These are phyloP conservation scores for Drosophila baimaii DNA, from an alignment of 1,140 invertebrate species.

Conservation along the genomic window DNA sequence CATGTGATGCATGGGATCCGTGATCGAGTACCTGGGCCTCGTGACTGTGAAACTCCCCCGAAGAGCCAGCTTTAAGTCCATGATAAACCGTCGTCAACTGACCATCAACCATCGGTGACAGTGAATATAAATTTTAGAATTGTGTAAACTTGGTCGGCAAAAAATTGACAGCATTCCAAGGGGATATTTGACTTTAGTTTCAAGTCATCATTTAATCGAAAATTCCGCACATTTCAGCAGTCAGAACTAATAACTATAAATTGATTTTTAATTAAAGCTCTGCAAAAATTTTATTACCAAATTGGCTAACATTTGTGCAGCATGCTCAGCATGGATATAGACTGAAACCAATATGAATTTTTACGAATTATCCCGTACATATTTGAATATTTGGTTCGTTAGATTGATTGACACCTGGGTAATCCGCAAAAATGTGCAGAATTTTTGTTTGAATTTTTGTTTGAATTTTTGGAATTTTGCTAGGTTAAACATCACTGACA, in stretches of 20 bases:
- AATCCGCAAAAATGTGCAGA: neutral
- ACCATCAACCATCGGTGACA: conserved; percentile 15
- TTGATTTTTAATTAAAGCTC: too few species aligned
- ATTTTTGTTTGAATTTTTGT: neutral
- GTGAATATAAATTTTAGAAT: neutral
- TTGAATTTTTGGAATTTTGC: too few species aligned
- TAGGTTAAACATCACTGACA: neutral
- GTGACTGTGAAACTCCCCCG: neutral
- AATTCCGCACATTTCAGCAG: neutral
- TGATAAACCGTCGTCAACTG: conserved; percentile 1
- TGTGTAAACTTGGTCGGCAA: conserved; percentile 6
- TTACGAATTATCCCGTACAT: neutral
- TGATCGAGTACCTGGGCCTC: neutral
- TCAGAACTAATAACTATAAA: neutral
- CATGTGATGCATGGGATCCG: neutral
- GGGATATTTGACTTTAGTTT: neutral
- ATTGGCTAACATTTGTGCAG: neutral
- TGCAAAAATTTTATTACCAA: neutral
- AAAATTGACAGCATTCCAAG: conserved; percentile 26
- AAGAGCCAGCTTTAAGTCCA: conserved; percentile 1
- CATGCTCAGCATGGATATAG: neutral
- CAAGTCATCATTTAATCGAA: neutral
- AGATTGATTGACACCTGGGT: neutral
- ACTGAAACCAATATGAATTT: neutral
- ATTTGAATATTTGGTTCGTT: neutral